phyloP scores from a whole-genome alignment of 2,888 invertebrate genomes.

The Epinotia brunnichana region DNA sequence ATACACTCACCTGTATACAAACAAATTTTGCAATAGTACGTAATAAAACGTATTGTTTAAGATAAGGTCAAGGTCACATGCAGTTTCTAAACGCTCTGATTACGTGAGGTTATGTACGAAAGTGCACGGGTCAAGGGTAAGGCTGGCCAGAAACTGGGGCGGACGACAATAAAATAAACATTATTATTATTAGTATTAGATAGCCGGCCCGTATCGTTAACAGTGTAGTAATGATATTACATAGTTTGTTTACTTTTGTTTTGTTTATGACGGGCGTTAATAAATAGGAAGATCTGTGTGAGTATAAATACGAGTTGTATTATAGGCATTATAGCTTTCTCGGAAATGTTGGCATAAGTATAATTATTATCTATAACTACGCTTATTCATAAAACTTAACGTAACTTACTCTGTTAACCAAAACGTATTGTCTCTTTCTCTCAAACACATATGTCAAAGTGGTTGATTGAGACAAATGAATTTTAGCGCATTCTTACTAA shows the following conservation, averaged over 20 bases:
- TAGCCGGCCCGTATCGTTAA: background rate
- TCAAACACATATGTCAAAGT: too few relatives aligned
- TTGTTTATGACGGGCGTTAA: background rate
- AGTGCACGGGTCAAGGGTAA: background rate
- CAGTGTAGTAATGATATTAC: conserved; percentile 1
- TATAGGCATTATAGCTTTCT: too few relatives aligned
- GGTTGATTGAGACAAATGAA: too few relatives aligned
- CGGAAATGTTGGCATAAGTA: too few relatives aligned
- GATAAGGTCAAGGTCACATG: conserved; percentile 29
- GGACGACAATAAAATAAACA: conserved; percentile 11
- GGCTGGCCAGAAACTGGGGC: background rate
- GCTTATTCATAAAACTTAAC: too few relatives aligned
- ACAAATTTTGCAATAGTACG: conserved; percentile 1
- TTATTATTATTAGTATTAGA: background rate
- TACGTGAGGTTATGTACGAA: conserved; percentile 40
- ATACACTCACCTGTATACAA: background rate
- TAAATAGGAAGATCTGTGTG: too few relatives aligned
- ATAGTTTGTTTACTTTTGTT: background rate
- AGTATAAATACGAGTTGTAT: too few relatives aligned
- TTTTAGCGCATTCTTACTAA: too few relatives aligned
- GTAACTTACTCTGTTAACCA: too few relatives aligned
- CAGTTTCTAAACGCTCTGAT: conserved; percentile 33
- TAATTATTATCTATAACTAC: too few relatives aligned
- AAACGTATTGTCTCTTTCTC: too few relatives aligned
- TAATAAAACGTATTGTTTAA: background rate